Evolutionary conservation across 1,140 invertebrate genomes (phyloP), one percentile per base, ranked within the genome.

Genomic region (Dinoponera quadriceps): DNA sequence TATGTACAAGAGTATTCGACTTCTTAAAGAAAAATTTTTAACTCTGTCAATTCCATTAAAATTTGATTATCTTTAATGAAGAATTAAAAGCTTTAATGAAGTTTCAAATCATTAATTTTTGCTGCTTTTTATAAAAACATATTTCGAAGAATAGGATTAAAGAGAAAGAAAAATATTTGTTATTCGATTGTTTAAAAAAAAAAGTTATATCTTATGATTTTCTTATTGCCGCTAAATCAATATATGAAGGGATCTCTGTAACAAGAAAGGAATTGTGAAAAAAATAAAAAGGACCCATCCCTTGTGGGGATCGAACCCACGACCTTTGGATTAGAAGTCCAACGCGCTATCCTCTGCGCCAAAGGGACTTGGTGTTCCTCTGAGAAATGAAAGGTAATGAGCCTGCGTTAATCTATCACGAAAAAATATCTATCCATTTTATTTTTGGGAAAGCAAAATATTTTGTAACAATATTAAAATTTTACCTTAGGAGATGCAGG

Each of bases 311-410:
- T 95, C 94, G 94, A 95, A 95, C 95, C 95, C 95, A 94, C 94
- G 95, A 95, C 95, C 95, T 95, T 95, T 95, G 95, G 95, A 95
- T 95, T 95, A 95, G 94, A 95, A 95, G 95, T 95, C 95, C 95
- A 95, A 95, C 95, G 94, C 94, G 95, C 94, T 95, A 95, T 95
- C 95, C 95, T 94, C 95, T 95, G 94, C 95, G 94, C 95, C 94
- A 95, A 94, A 95, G 95, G 95, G 95, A 95, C 94, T 85, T 68
- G 57, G 16, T 48, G 22, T 0, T 1, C 3, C 5, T 27, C 0
- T 4, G 27, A 55, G 51, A 44, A 57, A 80, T 57, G 20, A 14
- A 69, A 55, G 29, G 75, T 48, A 16, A 80, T 71, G 38, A 71
- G 5, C n/a, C 0, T 4, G 38, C 5, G 16, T 20, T 29, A 25